Conservation (phyloP, 2,113 vertebrate genomes). For the Salminus brasiliensis region DNA sequence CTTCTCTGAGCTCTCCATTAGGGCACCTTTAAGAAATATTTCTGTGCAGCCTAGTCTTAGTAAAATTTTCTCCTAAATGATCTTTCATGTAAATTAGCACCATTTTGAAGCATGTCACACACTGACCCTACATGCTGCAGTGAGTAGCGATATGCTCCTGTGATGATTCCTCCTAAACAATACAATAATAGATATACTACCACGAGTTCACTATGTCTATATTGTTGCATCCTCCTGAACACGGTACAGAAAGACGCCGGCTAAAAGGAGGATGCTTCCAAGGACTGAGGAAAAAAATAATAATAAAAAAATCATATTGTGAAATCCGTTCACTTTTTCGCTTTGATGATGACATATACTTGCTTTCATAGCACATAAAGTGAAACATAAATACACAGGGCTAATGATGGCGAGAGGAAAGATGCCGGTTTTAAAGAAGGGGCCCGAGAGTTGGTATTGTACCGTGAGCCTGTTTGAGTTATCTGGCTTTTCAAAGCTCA, state of each 20-base stretch:
- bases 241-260: neutral
- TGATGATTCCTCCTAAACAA: neutral
- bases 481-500: constrained; percentile 28
- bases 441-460: constrained; percentile 34
- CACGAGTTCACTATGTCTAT: constrained; percentile 26
- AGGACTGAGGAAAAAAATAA: neutral
- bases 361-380: constrained; percentile 33
- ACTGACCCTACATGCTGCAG: constrained; percentile 3
- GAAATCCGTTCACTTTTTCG: constrained; percentile 11
- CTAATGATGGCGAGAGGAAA: constrained; percentile 42
- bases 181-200: neutral
- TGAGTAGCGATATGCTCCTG: neutral
- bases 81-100: no score
- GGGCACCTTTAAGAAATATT: no score
- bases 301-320: no score
- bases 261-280: neutral
- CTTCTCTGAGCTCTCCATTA: no score
- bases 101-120: no score
- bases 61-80: no score
- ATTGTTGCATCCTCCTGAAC: neutral
- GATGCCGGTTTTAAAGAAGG: constrained; percentile 24
- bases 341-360: constrained; percentile 40
- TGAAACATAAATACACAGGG: constrained; percentile 32
- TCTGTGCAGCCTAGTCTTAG: no score
- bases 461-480: constrained; percentile 34